phyloP scores from a whole-genome alignment of 2,797 vertebrate species.

The Mionectes olivaceus region DNA sequence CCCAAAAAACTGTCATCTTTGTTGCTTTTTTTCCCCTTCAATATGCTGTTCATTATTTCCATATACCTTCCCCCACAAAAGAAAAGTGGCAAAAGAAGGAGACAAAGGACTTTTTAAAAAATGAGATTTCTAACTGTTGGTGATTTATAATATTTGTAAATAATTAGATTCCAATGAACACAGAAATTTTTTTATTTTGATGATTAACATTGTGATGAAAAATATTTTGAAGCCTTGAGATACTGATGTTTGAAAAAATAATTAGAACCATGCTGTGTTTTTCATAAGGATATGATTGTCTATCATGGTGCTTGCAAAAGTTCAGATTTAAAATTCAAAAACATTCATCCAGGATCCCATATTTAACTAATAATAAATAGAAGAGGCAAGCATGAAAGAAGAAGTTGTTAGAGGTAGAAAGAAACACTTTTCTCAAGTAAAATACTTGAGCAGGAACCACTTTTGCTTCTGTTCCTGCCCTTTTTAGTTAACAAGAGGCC shows the following conservation, averaged over 20 bases:
- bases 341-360: not conserved
- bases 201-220: constrained; percentile 1
- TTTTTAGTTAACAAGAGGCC: not conserved
- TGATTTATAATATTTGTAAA: constrained; percentile 30
- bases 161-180: not conserved
- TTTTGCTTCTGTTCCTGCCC: not conserved
- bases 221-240: constrained; percentile 19
- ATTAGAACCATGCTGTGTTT: not conserved
- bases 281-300: not conserved
- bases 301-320: not conserved
- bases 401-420: not conserved
- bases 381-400: not conserved
- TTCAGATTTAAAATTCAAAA: not conserved
- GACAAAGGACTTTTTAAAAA: not conserved
- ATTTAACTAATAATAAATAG: not conserved
- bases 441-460: not conserved
- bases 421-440: not conserved
- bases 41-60: constrained; percentile 50
- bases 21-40: not conserved
- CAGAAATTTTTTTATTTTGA: not conserved
- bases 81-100: constrained; percentile 2
- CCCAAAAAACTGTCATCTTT: constrained; percentile 22
- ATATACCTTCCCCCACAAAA: constrained; percentile 26
- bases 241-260: constrained; percentile 5
- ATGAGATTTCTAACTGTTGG: not conserved